Conservation (phyloP, 2,113 vertebrate genomes). For the Megalops atlanticus region DNA sequence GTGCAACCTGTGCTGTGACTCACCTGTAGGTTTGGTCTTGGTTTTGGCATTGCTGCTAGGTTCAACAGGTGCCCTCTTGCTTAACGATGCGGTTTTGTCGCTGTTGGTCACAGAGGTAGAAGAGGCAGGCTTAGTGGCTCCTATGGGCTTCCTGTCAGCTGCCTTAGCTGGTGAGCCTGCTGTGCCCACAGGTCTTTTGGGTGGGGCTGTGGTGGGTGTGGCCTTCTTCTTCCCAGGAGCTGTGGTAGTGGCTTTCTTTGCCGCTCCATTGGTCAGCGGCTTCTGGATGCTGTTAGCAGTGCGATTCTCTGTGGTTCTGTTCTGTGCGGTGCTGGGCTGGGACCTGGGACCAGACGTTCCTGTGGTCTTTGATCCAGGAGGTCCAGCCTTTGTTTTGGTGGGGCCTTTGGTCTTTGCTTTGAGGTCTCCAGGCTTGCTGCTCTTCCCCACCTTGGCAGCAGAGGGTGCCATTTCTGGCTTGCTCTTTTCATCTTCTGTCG, state of each 20-base stretch:
- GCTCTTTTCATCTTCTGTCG: constrained; percentile 27
- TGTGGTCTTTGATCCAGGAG: constrained; percentile 40
- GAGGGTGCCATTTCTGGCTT: constrained; percentile 11
- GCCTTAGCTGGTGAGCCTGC: constrained; percentile 39
- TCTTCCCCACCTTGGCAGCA: constrained; percentile 40
- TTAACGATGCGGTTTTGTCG: too few relatives aligned
- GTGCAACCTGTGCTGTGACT: too few relatives aligned
- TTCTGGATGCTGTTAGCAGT: constrained; percentile 42
- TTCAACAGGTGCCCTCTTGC: too few relatives aligned
- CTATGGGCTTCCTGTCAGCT: constrained; percentile 57
- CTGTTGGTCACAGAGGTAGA: constrained; percentile 27
- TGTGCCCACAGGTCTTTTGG: constrained; percentile 46
- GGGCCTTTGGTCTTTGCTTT: constrained; percentile 50
- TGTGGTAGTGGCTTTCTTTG: constrained; percentile 42
- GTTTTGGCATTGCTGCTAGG: too few relatives aligned
- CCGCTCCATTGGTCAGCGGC: constrained; percentile 32
- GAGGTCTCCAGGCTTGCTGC: constrained; percentile 42
- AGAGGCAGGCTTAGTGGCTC: constrained; percentile 38
- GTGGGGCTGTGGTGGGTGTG: constrained; percentile 26
- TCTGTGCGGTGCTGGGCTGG: constrained; percentile 39
- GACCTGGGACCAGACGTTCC: constrained; percentile 35
- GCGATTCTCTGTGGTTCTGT: constrained; percentile 39
- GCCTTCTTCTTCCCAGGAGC: constrained; percentile 40
- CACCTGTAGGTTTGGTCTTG: too few relatives aligned
- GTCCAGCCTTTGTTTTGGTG: constrained; percentile 34